Evolutionary conservation across 2,888 invertebrate species (phyloP).

Genomic region (Loripinus fragilis): DNA sequence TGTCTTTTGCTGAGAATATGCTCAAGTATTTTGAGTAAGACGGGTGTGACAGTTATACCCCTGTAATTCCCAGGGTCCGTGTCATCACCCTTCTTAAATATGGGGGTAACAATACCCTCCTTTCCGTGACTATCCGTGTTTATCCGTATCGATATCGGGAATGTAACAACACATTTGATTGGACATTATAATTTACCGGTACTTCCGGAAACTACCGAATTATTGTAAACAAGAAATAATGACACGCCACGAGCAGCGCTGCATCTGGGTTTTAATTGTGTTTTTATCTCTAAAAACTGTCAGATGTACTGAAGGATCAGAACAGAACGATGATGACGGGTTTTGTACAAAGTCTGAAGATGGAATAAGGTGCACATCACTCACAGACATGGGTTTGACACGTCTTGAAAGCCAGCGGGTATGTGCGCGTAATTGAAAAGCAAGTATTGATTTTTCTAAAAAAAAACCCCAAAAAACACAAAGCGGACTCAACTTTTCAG

Average conservation of each 20-base stretch:
- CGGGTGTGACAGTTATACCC: no score
- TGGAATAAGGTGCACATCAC: conserved; percentile 35
- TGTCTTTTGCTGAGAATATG: no score
- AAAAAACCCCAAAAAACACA: no score
- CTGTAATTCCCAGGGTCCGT: no score
- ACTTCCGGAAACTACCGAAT: background rate
- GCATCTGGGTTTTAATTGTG: background rate
- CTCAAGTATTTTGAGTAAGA: no score
- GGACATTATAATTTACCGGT: background rate
- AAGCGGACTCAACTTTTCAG: no score
- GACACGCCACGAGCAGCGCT: background rate
- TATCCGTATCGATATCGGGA: background rate
- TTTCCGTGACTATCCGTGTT: background rate
- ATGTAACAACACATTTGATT: background rate
- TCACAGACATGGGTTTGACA: conserved; percentile 37
- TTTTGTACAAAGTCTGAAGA: conserved; percentile 39
- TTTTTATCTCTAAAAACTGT: no score
- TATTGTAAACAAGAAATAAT: background rate
- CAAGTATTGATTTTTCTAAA: background rate
- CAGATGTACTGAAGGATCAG: no score
- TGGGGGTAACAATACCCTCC: no score
- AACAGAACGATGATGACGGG: conserved; percentile 1
- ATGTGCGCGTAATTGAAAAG: no score
- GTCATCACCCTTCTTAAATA: no score
- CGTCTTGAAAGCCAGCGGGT: conserved; percentile 46